Evolutionary conservation across 2,797 vertebrate species (phyloP).

Genomic region (Geotrypetes seraphini): DNA sequence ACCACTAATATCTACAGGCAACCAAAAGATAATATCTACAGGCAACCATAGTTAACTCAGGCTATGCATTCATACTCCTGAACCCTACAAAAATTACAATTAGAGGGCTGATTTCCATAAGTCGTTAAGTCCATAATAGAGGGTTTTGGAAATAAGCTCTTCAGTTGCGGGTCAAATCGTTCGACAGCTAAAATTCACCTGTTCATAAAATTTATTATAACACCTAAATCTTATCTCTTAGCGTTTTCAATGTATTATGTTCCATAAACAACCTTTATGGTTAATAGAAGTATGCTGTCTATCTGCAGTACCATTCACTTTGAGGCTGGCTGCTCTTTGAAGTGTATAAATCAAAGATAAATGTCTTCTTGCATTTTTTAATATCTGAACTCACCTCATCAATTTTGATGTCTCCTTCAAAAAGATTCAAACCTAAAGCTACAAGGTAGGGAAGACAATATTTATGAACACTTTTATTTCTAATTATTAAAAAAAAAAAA

Average conservation of each 20-base stretch:
- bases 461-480: conserved; percentile 2
- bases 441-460: conserved; percentile 10
- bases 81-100: neutral
- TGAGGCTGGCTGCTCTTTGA: neutral
- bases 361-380: conserved; percentile 1
- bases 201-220: neutral
- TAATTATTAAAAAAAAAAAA: no score
- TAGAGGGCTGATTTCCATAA: no score
- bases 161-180: neutral
- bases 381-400: conserved; percentile 49
- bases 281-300: neutral
- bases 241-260: conserved; percentile 4
- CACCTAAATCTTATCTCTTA: conserved; percentile 9
- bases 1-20: no score
- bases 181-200: conserved; percentile 5
- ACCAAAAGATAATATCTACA: no score
- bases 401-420: conserved; percentile 80
- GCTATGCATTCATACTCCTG: no score
- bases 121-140: no score
- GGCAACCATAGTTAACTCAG: no score
- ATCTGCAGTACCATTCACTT: no score
- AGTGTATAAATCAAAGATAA: neutral
- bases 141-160: no score
- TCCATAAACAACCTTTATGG: conserved; percentile 9
- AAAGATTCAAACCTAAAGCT: conserved; percentile 72